A percentile compares a stretch with the other conserved stretches of the same genome.
Conservation (phyloP, 2,797 vertebrate genomes). For the Pantherophis alleghaniensis region DNA sequence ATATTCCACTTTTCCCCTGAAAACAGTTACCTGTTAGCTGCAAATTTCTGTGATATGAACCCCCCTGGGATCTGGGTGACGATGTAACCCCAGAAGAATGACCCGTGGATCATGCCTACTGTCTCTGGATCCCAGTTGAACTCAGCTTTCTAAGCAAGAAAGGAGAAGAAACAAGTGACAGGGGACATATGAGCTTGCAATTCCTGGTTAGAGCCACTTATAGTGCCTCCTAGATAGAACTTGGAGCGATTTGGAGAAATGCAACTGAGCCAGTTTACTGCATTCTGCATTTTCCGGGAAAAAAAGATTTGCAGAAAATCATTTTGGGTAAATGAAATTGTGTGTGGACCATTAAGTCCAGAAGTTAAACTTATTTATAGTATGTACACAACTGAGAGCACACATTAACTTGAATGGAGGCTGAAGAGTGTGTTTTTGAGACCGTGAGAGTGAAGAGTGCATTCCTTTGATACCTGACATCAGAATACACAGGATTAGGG, state of each 20-base stretch:
- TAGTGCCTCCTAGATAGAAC: background rate
- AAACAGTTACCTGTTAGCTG: conserved; percentile 84
- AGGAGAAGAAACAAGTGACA: conserved; percentile 15
- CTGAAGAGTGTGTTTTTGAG: background rate
- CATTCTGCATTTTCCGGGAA: background rate
- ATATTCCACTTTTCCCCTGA: background rate
- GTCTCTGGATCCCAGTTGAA: conserved; percentile 94
- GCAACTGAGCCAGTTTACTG: background rate
- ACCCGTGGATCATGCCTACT: conserved; percentile 93
- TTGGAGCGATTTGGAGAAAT: background rate
- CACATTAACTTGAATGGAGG: background rate
- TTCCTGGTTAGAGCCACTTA: background rate
- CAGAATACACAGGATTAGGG: background rate
- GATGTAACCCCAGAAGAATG: conserved; percentile 96
- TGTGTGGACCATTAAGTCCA: background rate
- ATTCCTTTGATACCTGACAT: background rate
- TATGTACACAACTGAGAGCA: background rate
- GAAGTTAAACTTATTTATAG: background rate
- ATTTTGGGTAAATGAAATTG: background rate
- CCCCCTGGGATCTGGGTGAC: conserved; percentile 93
- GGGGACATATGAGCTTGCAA: background rate
- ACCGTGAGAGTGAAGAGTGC: background rate
- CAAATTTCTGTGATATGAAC: conserved; percentile 92
- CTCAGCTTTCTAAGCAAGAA: conserved; percentile 78
- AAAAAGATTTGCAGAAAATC: background rate